Percentiles rank a stretch among this genome's conserved stretches.
phyloP scores from a whole-genome alignment of 2,888 invertebrate genomes.

The Hoplodrina blanda region DNA sequence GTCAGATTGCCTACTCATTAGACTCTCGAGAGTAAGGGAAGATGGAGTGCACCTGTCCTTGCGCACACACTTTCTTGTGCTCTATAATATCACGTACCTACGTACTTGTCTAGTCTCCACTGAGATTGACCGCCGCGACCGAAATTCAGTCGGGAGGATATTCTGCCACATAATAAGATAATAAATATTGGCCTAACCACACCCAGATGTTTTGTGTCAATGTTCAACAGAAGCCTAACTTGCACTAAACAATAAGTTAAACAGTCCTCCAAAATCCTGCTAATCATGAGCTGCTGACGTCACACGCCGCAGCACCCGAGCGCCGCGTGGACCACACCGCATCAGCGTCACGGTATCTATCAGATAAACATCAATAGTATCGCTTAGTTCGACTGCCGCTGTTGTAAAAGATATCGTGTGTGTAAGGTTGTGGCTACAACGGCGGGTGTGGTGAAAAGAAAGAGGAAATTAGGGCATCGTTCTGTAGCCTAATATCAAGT shows the following conservation, averaged over 20 bases:
- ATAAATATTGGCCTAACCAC: no score
- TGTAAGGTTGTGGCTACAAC: conserved; percentile 44
- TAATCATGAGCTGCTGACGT: conserved; percentile 5
- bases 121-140: no score
- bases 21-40: no score
- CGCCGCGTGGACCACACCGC: conserved; percentile 40
- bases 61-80: no score
- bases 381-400: conserved; percentile 35
- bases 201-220: not conserved
- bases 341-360: conserved; percentile 33
- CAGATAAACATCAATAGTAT: conserved; percentile 41
- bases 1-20: no score
- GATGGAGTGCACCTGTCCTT: no score
- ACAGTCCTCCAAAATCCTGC: conserved; percentile 7
- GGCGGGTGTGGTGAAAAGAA: not conserved
- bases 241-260: not conserved
- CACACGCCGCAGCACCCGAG: conserved; percentile 24
- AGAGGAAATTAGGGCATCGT: not conserved
- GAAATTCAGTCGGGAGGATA: no score
- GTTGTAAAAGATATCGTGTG: conserved; percentile 48
- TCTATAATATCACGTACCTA: no score
- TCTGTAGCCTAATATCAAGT: no score
- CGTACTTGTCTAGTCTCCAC: no score
- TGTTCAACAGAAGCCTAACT: not conserved
- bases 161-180: no score